Evolutionary conservation across 2,113 vertebrate genomes (phyloP), one percentile per base, ranked within the genome.

Genomic region (Centrocercus urophasianus): DNA sequence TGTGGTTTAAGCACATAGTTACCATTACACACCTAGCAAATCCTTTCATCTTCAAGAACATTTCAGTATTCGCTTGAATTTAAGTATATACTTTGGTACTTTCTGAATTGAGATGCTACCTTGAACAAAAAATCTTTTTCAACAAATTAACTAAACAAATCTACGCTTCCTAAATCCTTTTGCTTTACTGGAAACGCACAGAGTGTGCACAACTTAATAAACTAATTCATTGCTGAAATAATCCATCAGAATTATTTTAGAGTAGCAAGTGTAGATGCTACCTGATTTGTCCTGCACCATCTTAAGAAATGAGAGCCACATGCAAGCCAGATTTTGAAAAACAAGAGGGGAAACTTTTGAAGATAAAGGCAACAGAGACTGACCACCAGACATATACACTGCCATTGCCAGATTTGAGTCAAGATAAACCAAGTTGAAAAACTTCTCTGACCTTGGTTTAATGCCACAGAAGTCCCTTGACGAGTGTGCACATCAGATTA

Each of bases 91-190:
- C 30, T 50, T 86, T 1, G 6, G 12, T 61, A 54, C 69, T 87
- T 83, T 83, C 50, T 4, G 5, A 80, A 42, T 38, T 38, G 60
- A 73, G 48, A 70, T 60, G 19, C 34, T 16, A 77, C 87, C 52
- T 40, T 2, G 3, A 93, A 70, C 9, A 80, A 86, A 66, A 56
- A 2, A 3, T 88, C 69, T 86, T 76, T 59, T 50, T 18, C 2
- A 77, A 34, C 22, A 9, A 94, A 86, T 79, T 83, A 87, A 47
- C 32, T 66, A 70, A 94, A 91, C 36, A 86, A 89, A 89, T 19
- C 10, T 64, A 47, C 28, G 56, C 76, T 83, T 89, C 47, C 57
- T 45, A 80, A 88, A 94, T 74, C 73, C 61, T 93, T 95, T 90
- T 43, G 52, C 52, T 20, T 83, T 83, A 14, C 34, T 80, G 34